Base-by-base conservation (phyloP, 2,888 invertebrate genomes). In the Drosophila siamana region DNA sequence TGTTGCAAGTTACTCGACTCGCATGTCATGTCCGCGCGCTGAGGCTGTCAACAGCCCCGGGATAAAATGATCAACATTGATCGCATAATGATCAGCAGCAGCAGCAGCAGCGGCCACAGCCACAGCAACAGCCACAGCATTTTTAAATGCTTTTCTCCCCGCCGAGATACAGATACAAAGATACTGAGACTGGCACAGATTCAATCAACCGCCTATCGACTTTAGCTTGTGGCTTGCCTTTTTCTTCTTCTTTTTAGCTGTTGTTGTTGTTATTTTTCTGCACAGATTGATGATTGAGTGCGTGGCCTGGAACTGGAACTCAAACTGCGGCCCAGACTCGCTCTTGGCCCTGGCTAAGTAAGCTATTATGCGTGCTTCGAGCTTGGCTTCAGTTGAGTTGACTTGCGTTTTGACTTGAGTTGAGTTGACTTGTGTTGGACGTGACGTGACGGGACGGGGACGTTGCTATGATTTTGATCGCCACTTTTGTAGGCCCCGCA, bases 21-120 rank as follows among this genome's bases (percentile, higher is more conserved):
- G 88, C 88, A 89, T 90, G 90, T 90, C 90, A 90, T 90, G 90
- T 90, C 87, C 89, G 88, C 85, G 86, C 89, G 88, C 87, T 89
- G 89, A 83, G 91, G 88, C 90, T 90, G 90, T 90, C 90, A 90
- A 90, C 90, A 90, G 90, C 90, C 91, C 70, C 81, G 83, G 90
- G 91, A 90, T 90, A 90, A 90, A 90, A 90, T 90, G 90, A 90
- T 90, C 90, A 90, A 90, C 88, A 87, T 90, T 91, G 90, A 90
- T 91, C 90, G 84, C 90, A 91, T 90, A 90, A 90, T 90, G 90
- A 90, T 89, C 90, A 72, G 50, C 60, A 66, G 38, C 40, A 55
- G 56, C 61, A 24, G 22, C 55, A 72, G 46, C 55, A 15, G 36
- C 60, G 61, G 52, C n/a, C 24, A 44, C 24, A 44, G 44, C 26